These are phyloP conservation scores for Acleris emargana DNA, from an alignment of 2,888 invertebrate species.

Conservation along the genomic window DNA sequence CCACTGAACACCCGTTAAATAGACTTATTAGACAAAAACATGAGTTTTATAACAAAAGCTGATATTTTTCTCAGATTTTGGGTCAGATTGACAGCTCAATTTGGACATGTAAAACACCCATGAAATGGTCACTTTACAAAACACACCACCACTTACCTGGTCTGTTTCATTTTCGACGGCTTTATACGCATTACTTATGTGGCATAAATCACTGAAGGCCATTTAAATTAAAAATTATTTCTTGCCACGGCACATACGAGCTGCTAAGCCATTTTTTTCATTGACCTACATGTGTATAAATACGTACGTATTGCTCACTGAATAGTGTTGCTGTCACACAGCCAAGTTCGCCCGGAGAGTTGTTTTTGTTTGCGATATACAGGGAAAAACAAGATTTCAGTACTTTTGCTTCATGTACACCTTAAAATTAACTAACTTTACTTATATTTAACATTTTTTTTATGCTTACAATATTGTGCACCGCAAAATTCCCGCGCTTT, in stretches of 20 bases:
- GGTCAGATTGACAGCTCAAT: constrained; percentile 78
- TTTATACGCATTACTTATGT: constrained; percentile 80
- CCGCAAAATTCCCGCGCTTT: constrained; percentile 61
- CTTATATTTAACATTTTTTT: constrained; percentile 35
- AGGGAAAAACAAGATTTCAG: constrained; percentile 35
- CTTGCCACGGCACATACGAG: constrained; percentile 81
- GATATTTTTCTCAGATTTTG: constrained; percentile 71
- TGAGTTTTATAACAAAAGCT: constrained; percentile 55
- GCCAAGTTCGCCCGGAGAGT: constrained; percentile 35
- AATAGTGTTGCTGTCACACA: constrained; percentile 72
- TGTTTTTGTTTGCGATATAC: constrained; percentile 41
- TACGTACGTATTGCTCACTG: constrained; percentile 67
- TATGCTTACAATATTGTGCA: constrained; percentile 38
- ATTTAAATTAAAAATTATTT: constrained; percentile 82
- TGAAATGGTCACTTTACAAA: constrained; percentile 63
- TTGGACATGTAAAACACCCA: constrained; percentile 76
- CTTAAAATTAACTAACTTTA: constrained; percentile 38
- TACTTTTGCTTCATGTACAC: constrained; percentile 48
- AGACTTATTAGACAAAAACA: constrained; percentile 42
- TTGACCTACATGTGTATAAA: constrained; percentile 83
- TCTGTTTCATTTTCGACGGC: constrained; percentile 80
- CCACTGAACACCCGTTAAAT: constrained; percentile 38
- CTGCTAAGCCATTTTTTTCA: constrained; percentile 83
- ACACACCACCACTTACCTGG: constrained; percentile 71
- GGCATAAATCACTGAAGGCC: constrained; percentile 84